These are phyloP conservation scores for Kuschelorhynchus macadamiae DNA, from an alignment of 2,888 invertebrate species.

Conservation along the genomic window DNA sequence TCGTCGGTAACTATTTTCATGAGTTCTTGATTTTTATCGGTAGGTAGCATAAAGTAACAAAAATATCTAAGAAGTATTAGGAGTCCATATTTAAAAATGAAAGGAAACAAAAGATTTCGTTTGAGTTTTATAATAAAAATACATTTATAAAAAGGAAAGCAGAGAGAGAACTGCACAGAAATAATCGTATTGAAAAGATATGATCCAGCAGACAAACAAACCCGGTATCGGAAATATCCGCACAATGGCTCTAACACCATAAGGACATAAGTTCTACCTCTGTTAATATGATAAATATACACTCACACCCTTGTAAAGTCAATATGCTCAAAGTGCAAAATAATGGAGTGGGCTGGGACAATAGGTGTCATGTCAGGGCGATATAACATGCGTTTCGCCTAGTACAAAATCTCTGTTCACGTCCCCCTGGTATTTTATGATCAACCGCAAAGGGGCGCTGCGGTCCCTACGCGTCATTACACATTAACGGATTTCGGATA, in stretches of 20 bases:
- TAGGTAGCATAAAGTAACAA: too few species aligned
- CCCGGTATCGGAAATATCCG: conserved; percentile 19
- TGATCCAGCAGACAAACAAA: too few species aligned
- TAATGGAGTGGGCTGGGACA: conserved; percentile 67
- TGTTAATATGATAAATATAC: conserved; percentile 45
- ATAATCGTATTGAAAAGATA: too few species aligned
- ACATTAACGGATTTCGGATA: conserved; percentile 55
- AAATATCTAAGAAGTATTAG: too few species aligned
- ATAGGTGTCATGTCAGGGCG: conserved; percentile 65
- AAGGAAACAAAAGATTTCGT: too few species aligned
- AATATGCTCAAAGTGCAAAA: conserved; percentile 67
- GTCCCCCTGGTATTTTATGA: conserved; percentile 53
- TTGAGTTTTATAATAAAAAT: too few species aligned
- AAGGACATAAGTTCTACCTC: conserved; percentile 34
- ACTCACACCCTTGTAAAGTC: conserved; percentile 63
- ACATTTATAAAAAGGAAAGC: too few species aligned
- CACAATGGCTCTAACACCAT: conserved; percentile 8
- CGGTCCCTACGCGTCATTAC: conserved; percentile 63
- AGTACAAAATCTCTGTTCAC: conserved; percentile 50
- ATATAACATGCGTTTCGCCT: conserved; percentile 54
- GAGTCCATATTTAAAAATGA: too few species aligned
- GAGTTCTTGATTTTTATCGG: too few species aligned
- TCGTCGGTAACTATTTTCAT: too few species aligned
- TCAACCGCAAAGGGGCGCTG: conserved; percentile 52
- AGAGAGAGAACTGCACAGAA: too few species aligned